phyloP scores from a whole-genome alignment of 23 tunicate genomes.

The Halocynthia aurantium region DNA sequence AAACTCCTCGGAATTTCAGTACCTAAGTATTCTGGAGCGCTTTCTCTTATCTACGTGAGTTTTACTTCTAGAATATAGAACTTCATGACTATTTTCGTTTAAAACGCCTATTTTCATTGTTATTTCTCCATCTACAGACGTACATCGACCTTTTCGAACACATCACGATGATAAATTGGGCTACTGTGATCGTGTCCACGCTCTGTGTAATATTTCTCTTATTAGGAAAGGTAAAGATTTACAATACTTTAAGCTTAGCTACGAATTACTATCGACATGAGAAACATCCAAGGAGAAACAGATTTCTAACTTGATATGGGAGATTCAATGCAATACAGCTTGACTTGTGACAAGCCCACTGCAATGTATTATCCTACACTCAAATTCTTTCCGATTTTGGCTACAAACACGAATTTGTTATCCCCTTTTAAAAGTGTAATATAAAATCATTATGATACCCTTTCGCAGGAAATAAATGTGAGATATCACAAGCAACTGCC shows the following conservation, averaged over 20 bases:
- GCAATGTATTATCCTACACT: too few species aligned
- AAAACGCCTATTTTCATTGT: not conserved
- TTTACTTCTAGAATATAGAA: not conserved
- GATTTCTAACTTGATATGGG: too few species aligned
- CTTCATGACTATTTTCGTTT: not conserved
- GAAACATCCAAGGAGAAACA: too few species aligned
- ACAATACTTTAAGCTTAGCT: not conserved
- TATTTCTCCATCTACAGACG: slow-evolving; percentile 33
- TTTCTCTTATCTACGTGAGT: slow-evolving; percentile 63
- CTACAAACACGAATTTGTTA: too few species aligned
- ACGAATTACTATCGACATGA: too few species aligned
- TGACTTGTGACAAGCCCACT: too few species aligned
- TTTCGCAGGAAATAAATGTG: slow-evolving; percentile 53
- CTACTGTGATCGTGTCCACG: slow-evolving; percentile 65
- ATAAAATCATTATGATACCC: too few species aligned
- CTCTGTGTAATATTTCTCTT: slow-evolving; percentile 49
- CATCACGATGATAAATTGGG: slow-evolving; percentile 40
- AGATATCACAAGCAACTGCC: slow-evolving; percentile 45
- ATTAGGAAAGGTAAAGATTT: slow-evolving; percentile 70
- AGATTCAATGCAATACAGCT: too few species aligned
- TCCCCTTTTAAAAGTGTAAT: too few species aligned
- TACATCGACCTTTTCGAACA: slow-evolving; percentile 62
- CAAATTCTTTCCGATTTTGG: too few species aligned
- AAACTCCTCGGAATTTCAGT: slow-evolving; percentile 55
- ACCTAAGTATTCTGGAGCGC: slow-evolving; percentile 45